Evolutionary conservation across 2,113 vertebrate species (phyloP).

Genomic region (Platysteira castanea): DNA sequence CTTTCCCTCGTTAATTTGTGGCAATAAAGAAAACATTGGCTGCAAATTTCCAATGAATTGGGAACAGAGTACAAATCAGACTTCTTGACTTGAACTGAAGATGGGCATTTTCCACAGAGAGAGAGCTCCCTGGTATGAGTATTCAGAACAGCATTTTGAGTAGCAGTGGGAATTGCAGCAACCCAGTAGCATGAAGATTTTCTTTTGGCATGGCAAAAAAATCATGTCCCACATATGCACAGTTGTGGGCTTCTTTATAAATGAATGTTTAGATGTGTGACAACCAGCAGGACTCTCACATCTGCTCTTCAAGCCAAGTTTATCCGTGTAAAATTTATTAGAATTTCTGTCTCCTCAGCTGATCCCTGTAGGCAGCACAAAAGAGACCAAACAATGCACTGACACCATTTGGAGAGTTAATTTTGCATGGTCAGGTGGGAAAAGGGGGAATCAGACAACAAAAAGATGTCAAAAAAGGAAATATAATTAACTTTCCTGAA

Average conservation of each 20-base stretch:
- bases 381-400: slow-evolving; percentile 12
- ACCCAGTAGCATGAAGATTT: slow-evolving; percentile 54
- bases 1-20: slow-evolving; percentile 23
- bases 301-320: slow-evolving; percentile 21
- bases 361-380: neutral
- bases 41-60: slow-evolving; percentile 64
- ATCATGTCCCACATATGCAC: slow-evolving; percentile 9
- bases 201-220: slow-evolving; percentile 46
- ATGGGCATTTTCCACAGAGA: slow-evolving; percentile 36
- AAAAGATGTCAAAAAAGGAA: neutral
- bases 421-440: neutral
- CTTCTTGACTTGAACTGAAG: slow-evolving; percentile 55
- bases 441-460: neutral
- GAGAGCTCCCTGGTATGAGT: slow-evolving; percentile 11
- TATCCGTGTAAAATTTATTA: slow-evolving; percentile 49
- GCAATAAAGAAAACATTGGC: slow-evolving; percentile 37
- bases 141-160: slow-evolving; percentile 61
- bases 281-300: slow-evolving; percentile 24
- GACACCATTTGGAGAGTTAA: neutral
- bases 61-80: slow-evolving; percentile 32
- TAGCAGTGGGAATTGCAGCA: slow-evolving; percentile 69
- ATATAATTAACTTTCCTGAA: neutral
- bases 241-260: slow-evolving; percentile 49
- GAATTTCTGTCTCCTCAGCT: slow-evolving; percentile 30
- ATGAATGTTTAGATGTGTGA: slow-evolving; percentile 39